Evolutionary conservation across 2,113 vertebrate genomes (phyloP), one percentile per base, ranked within the genome.

Genomic region (Otolemur garnettii): DNA sequence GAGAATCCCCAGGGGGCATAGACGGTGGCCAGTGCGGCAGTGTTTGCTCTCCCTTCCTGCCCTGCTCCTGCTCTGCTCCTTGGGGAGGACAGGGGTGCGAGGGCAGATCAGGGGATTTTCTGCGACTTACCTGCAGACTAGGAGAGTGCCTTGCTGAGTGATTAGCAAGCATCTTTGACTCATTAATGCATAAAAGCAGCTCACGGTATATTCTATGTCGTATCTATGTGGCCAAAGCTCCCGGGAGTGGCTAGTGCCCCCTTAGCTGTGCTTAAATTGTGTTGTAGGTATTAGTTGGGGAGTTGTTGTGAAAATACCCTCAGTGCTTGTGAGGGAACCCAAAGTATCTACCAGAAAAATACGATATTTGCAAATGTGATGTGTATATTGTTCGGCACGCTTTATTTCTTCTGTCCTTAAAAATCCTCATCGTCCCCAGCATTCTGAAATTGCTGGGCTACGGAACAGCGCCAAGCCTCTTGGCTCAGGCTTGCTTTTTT

Each of bases 211-310:
- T 97, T 77, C 14, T 45, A 91, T 98, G 96, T 98, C 80, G 94
- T 98, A 95, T 98, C 96, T 96, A 97, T 98, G 98, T 96, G 96
- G 93, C 97, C 97, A 93, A 95, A 45, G 80, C 91, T 97, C 95
- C 81, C 90, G 9, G 50, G 38, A 95, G 93, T 92, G 97, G 81
- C 97, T 94, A 91, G 94, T 96, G 97, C 97, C 93, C 94, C 94
- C 93, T 97, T 98, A 97, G 95, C 93, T 97, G 96, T 97, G 82
- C 92, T 93, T 97, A 97, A 94, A 93, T 97, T 95, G 95, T 98
- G 97, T 97, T 71, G 93, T 98, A 97, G 97, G 97, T 97, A 69
- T 97, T 98, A 98, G 98, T 98, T 86, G 88, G 97, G 97, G 97
- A 97, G 98, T 97, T 88, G 96, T 80, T 86, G 92, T 98, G 97